Evolutionary conservation across 2,888 invertebrate genomes (phyloP).

Genomic region (Drosophila kambysellisi): DNA sequence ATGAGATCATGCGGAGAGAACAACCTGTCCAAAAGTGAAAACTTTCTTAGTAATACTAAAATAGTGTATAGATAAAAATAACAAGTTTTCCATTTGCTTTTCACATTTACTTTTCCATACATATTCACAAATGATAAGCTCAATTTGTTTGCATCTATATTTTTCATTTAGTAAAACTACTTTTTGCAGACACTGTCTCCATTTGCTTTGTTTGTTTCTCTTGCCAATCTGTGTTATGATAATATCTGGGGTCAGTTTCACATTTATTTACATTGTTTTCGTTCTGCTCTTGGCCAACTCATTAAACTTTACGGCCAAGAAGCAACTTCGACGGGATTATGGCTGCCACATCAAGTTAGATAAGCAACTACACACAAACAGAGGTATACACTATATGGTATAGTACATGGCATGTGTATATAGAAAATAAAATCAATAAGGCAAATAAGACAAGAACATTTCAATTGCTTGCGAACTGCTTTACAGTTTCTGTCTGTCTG

Average conservation of each 20-base stretch:
- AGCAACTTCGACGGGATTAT: conserved; percentile 53
- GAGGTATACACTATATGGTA: conserved; percentile 4
- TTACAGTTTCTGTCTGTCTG: conserved; percentile 36
- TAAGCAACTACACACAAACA: conserved; percentile 18
- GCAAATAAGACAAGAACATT: conserved; percentile 67
- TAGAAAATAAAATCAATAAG: conserved; percentile 66
- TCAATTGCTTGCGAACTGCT: conserved; percentile 39
- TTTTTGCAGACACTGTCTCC: neutral
- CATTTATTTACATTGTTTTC: conserved; percentile 9
- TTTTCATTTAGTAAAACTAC: neutral
- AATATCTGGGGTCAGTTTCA: conserved; percentile 18
- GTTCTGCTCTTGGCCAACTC: conserved; percentile 36
- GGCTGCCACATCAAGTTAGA: conserved; percentile 37
- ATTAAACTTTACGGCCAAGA: conserved; percentile 50
- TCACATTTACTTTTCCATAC: neutral
- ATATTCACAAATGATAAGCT: neutral
- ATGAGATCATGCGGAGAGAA: conserved; percentile 16
- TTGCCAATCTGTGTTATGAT: conserved; percentile 8
- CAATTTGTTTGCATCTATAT: neutral
- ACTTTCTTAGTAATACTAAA: neutral
- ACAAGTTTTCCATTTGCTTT: neutral
- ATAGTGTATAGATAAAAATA: neutral
- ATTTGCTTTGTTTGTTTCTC: neutral
- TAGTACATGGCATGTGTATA: conserved; percentile 6
- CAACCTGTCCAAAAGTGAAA: neutral